Evolutionary conservation across 2,113 vertebrate genomes (phyloP).

Genomic region (Erythrolamprus reginae): DNA sequence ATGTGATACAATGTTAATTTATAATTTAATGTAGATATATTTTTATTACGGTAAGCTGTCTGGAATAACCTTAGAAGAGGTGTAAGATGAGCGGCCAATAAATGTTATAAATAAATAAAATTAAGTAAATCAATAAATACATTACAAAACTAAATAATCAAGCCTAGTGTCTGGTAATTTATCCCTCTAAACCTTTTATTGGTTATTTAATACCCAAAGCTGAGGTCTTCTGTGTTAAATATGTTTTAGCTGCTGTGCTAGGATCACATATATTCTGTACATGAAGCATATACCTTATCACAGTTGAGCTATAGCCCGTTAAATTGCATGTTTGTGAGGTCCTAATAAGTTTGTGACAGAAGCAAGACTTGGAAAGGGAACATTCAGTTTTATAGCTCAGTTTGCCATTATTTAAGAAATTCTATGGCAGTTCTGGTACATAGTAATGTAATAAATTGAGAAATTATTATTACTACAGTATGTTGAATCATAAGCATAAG

Average conservation of each 20-base stretch:
- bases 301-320: background rate
- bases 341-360: background rate
- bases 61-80: background rate
- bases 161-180: background rate
- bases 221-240: background rate
- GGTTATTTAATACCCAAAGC: background rate
- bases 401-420: background rate
- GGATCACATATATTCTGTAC: background rate
- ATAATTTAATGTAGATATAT: background rate
- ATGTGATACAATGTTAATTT: background rate
- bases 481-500: slow-evolving; percentile 33
- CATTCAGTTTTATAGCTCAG: background rate
- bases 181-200: background rate
- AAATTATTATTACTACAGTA: slow-evolving; percentile 30
- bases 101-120: background rate
- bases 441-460: slow-evolving; percentile 20
- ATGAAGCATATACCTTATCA: background rate
- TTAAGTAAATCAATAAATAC: background rate
- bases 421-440: background rate
- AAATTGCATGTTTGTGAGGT: background rate
- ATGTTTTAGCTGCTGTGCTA: background rate
- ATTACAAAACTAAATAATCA: background rate
- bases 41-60: background rate
- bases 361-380: background rate
- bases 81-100: background rate